These are phyloP conservation scores for Drosophila nannoptera DNA, from an alignment of 1,140 invertebrate genomes.

Conservation along the genomic window DNA sequence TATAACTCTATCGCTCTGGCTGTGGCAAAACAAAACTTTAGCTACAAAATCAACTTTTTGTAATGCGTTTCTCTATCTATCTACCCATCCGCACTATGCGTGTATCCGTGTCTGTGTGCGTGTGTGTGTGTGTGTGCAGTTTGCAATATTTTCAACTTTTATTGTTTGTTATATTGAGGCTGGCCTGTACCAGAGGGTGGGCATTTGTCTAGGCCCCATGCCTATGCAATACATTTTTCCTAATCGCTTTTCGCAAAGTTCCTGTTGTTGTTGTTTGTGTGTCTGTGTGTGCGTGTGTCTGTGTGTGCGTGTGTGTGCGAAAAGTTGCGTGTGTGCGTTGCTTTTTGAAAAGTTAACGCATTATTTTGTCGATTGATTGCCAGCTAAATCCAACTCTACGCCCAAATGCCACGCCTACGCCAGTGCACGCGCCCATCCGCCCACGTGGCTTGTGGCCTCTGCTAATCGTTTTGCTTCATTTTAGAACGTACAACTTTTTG, in stretches of 20 bases:
- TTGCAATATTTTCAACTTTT: slow-evolving; percentile 63
- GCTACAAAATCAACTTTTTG: slow-evolving; percentile 1
- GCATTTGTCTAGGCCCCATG: slow-evolving; percentile 19
- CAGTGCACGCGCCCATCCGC: background rate
- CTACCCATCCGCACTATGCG: background rate
- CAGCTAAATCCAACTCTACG: slow-evolving; percentile 7
- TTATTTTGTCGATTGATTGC: slow-evolving; percentile 75
- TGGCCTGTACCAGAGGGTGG: slow-evolving; percentile 15
- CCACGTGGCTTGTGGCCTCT: background rate
- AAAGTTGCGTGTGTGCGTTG: slow-evolving; percentile 68
- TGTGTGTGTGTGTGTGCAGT: slow-evolving; percentile 31
- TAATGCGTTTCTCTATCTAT: slow-evolving; percentile 6
- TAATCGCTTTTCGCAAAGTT: slow-evolving; percentile 66
- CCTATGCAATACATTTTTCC: slow-evolving; percentile 52
- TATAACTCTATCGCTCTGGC: no score
- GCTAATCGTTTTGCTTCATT: slow-evolving; percentile 50
- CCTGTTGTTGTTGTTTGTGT: background rate
- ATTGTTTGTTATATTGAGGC: slow-evolving; percentile 34
- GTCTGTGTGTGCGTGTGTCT: background rate
- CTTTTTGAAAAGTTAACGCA: slow-evolving; percentile 72
- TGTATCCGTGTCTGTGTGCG: no score
- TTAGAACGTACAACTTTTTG: slow-evolving; percentile 42
- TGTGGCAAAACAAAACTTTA: no score
- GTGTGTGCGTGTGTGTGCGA: slow-evolving; percentile 19
- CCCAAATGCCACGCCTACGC: no score